Evolutionary conservation across 2,113 vertebrate genomes (phyloP).

Genomic region (Cardinalis cardinalis): DNA sequence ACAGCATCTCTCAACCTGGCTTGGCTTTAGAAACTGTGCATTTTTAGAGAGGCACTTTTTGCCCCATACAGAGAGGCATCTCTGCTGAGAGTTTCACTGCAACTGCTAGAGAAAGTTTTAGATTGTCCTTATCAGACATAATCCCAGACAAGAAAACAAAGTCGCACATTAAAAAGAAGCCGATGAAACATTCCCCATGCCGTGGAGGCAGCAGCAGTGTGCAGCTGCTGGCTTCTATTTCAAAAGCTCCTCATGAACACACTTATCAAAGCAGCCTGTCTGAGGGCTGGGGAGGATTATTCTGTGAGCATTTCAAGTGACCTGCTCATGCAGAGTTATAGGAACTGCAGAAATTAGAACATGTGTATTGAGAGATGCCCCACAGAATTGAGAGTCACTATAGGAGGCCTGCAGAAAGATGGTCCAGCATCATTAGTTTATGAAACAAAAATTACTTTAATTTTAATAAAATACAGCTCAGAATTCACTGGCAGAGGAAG

Average conservation of each 20-base stretch:
- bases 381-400: neutral
- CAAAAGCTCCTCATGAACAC: neutral
- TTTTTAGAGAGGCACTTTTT: neutral
- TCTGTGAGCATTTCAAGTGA: neutral
- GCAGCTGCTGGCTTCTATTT: neutral
- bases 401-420: neutral
- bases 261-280: neutral
- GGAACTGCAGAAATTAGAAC: neutral
- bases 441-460: neutral
- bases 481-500: neutral
- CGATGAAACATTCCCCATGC: neutral
- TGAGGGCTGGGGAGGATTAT: neutral
- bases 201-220: neutral
- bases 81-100: neutral
- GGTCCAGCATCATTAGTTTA: neutral
- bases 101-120: neutral
- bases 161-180: neutral
- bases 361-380: neutral
- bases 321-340: neutral
- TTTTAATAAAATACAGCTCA: neutral
- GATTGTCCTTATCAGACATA: neutral
- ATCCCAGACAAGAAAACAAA: constrained; percentile 30
- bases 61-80: neutral
- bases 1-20: neutral
- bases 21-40: neutral